A percentile compares a stretch with the other conserved stretches of the same genome.
Evolutionary conservation across 2,888 invertebrate genomes (phyloP).

Genomic region (Tinea trinotella): DNA sequence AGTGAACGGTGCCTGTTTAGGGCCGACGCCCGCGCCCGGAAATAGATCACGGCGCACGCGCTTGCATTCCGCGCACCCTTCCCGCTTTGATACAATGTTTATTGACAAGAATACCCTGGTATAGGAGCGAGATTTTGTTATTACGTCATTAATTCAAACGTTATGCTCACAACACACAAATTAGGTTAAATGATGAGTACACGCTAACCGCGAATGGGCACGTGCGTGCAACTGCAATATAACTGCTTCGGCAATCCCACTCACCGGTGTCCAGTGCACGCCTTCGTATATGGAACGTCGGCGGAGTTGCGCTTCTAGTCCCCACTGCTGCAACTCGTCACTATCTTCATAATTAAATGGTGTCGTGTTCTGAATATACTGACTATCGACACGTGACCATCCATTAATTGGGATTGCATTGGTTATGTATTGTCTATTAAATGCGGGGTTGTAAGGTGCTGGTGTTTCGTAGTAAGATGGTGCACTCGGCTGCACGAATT

Average conservation of each 20-base stretch:
- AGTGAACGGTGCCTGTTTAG: conserved; percentile 58
- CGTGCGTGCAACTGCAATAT: conserved; percentile 37
- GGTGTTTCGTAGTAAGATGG: conserved; percentile 47
- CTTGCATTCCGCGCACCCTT: conserved; percentile 57
- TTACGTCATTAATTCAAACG: conserved; percentile 6
- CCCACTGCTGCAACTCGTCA: conserved; percentile 2
- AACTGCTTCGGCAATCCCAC: conserved; percentile 43
- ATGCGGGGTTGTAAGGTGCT: conserved; percentile 58
- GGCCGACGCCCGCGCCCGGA: conserved; percentile 63
- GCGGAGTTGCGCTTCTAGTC: conserved; percentile 41
- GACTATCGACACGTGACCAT: neutral
- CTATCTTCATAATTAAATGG: neutral
- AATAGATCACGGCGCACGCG: conserved; percentile 61
- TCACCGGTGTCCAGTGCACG: conserved; percentile 55
- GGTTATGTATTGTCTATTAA: conserved; percentile 30
- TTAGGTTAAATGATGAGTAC: neutral
- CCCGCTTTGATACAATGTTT: conserved; percentile 48
- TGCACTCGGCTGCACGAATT: conserved; percentile 40
- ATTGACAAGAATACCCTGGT: conserved; percentile 23
- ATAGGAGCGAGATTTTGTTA: conserved; percentile 4
- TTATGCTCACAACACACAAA: conserved; percentile 11
- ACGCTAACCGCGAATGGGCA: conserved; percentile 17
- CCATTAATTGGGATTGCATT: neutral
- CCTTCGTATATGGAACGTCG: conserved; percentile 61
- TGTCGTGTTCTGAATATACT: neutral